Base-by-base conservation (phyloP, 1,140 invertebrate species). In the Drosophila eugracilis region DNA sequence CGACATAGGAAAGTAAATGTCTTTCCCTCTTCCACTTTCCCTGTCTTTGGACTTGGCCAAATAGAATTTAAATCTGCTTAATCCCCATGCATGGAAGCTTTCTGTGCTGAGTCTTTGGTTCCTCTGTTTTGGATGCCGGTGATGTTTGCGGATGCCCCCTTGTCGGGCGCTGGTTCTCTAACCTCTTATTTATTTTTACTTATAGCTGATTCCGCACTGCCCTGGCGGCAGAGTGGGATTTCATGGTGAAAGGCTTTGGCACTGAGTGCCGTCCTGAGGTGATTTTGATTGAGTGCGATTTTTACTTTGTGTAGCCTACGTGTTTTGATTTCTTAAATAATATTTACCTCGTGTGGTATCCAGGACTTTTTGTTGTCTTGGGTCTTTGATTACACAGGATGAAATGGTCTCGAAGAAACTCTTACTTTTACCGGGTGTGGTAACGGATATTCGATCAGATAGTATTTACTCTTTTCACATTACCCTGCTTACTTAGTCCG, bases 61-160 rank as follows among this genome's bases (percentile, higher is more conserved):
- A 86, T 88, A 88, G 81, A 86, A 86, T 88, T 88, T 81, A 88
- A 88, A 88, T 88, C 83, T 88, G 63, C 74, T 86, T 88, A 86
- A 65, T 88, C 83, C 74, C 60, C 69, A 74, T 81, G 78, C 83
- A 86, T 88, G 81, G 81, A 83, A 86, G 77, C 86, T 81, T 76
- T 63, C 75, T 49, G 37, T 85, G 72, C 52, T 84, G 55, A 72
- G 70, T 65, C n/a, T 55, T 66, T 47, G 54, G 50, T 45, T 49
- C 17, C 17, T 28, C 21, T 30, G 30, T 5, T 28, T 19, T 41
- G 14, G 58, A 15, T 41, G 37, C 60, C 42, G 47, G 19, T 59
- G 53, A 26, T 57, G 54, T 45, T 48, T 52, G 49, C 21, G 5
- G 14, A 14, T 37, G 34, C 30, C n/a, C 57, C 15, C 50, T 17